phyloP scores from a whole-genome alignment of 2,797 vertebrate species.

The Pteronotus mesoamericanus region DNA sequence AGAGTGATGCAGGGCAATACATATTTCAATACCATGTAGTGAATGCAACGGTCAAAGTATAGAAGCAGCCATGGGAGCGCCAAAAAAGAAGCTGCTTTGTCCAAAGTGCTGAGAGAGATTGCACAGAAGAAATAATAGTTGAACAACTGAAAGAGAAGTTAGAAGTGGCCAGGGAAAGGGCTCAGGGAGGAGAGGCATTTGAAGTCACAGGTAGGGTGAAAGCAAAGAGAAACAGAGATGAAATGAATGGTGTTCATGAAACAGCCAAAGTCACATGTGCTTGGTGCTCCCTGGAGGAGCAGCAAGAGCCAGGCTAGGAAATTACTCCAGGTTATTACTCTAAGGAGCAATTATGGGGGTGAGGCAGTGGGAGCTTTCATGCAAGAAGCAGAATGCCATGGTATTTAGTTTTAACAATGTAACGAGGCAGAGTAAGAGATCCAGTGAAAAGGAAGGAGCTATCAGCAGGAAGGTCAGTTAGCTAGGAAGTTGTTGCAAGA shows the following conservation, averaged over 20 bases:
- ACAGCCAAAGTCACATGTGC: not conserved
- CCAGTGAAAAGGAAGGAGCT: not conserved
- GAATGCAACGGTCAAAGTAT: not conserved
- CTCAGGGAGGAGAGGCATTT: not conserved
- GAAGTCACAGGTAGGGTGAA: not conserved
- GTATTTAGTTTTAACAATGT: not conserved
- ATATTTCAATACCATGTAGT: not conserved
- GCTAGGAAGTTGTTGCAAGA: not conserved
- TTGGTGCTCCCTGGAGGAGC: not conserved
- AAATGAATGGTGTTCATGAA: not conserved
- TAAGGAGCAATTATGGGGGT: not conserved
- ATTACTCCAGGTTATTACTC: not conserved
- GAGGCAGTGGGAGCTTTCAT: not conserved
- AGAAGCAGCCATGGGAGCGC: not conserved
- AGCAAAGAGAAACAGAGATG: not conserved
- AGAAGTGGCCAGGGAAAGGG: not conserved
- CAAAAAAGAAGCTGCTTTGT: not conserved
- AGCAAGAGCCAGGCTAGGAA: not conserved
- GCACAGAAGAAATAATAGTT: not conserved
- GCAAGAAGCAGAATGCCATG: not conserved
- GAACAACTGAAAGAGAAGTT: not conserved
- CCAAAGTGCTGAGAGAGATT: not conserved
- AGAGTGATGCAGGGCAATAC: not conserved
- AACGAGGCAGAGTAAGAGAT: not conserved
- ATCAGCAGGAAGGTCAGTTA: not conserved